Percentiles rank a stretch among this genome's conserved stretches.
These are phyloP conservation scores for Chrysemys picta DNA, from an alignment of 2,113 vertebrate species.

Conservation along the genomic window DNA sequence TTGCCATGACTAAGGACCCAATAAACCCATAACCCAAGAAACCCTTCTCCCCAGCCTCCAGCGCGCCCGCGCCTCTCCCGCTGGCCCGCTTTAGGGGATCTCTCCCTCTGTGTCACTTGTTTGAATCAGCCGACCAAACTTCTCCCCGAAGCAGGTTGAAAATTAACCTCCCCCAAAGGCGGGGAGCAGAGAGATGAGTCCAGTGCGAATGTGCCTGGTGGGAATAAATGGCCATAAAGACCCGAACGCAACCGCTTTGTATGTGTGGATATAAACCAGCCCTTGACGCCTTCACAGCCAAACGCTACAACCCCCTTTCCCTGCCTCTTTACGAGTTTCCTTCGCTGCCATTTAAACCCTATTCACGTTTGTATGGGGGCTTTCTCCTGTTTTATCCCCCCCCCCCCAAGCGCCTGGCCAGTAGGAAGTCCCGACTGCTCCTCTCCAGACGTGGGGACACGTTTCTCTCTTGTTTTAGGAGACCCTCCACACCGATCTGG, in stretches of 20 bases:
- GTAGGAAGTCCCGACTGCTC: not conserved
- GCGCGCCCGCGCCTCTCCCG: not conserved
- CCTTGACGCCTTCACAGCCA: too few species aligned
- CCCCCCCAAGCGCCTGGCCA: too few species aligned
- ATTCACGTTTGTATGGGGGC: too few species aligned
- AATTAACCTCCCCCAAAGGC: too few species aligned
- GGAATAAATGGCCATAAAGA: not conserved
- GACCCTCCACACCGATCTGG: too few species aligned
- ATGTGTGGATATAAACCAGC: too few species aligned
- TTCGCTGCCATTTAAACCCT: too few species aligned
- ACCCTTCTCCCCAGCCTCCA: too few species aligned
- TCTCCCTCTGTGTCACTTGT: not conserved
- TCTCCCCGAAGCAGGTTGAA: not conserved
- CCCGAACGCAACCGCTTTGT: too few species aligned
- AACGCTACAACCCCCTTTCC: accelerated
- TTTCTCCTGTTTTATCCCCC: not conserved
- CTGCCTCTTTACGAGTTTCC: not conserved
- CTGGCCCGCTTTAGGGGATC: not conserved
- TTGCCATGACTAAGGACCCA: not conserved
- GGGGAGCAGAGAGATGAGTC: not conserved
- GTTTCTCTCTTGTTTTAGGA: not conserved
- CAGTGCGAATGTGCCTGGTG: not conserved
- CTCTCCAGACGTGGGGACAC: not conserved
- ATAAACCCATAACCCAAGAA: not conserved
- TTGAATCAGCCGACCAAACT: not conserved